Percentiles rank a stretch among this genome's conserved stretches.
Evolutionary conservation across 2,113 vertebrate genomes (phyloP).

Genomic region (Mionectes macconnelli): DNA sequence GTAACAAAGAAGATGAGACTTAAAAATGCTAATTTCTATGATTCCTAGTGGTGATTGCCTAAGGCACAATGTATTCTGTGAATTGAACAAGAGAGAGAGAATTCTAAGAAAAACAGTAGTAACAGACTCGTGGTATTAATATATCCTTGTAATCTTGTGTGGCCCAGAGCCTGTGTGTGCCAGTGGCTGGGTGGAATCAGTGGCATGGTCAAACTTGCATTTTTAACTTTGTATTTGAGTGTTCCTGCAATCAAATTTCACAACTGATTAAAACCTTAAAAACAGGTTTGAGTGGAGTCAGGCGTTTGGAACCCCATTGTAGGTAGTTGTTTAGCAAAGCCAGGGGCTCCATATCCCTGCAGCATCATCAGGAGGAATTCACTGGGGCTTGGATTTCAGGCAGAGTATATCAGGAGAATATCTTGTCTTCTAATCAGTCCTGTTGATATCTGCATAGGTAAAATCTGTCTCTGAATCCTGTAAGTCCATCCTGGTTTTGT

Average conservation of each 20-base stretch:
- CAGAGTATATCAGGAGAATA: not conserved
- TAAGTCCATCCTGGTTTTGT: not conserved
- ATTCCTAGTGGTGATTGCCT: not conserved
- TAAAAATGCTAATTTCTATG: not conserved
- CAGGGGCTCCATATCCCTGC: not conserved
- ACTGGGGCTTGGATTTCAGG: not conserved
- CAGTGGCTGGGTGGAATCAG: not conserved
- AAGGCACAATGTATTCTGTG: not conserved
- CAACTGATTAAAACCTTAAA: not conserved
- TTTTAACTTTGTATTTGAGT: not conserved
- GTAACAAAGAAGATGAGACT: not conserved
- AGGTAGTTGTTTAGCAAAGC: not conserved
- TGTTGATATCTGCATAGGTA: not conserved
- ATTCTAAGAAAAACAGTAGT: not conserved
- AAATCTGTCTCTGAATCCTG: not conserved
- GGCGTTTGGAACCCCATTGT: not conserved
- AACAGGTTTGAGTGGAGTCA: not conserved
- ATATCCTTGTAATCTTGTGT: rapidly evolving
- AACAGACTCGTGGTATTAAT: not conserved
- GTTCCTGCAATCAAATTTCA: not conserved
- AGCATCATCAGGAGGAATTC: not conserved
- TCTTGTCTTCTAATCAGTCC: not conserved
- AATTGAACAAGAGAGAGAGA: not conserved
- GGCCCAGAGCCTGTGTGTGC: not conserved
- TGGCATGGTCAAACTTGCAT: not conserved